phyloP scores from a whole-genome alignment of 2,888 invertebrate species.

The Leistus spinibarbis region DNA sequence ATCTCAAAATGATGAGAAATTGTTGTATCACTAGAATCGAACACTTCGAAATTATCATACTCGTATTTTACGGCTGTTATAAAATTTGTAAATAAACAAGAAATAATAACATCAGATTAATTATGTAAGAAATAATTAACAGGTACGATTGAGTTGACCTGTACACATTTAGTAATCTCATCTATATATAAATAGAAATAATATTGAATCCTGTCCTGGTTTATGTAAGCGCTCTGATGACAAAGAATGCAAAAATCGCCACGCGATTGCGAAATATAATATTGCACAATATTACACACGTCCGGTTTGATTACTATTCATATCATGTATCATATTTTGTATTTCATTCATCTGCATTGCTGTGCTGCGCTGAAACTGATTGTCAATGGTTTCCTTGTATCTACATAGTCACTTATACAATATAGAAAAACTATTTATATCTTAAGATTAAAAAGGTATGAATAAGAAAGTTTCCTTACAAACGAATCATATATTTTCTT shows the following conservation, averaged over 20 bases:
- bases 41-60: too few relatives aligned
- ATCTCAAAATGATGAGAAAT: too few relatives aligned
- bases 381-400: background rate
- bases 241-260: constrained; percentile 9
- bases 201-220: background rate
- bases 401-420: background rate
- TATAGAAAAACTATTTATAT: background rate
- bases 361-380: background rate
- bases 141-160: too few relatives aligned
- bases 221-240: background rate
- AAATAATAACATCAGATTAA: too few relatives aligned
- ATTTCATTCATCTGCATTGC: constrained; percentile 23
- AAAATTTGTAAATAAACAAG: too few relatives aligned
- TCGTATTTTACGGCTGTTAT: too few relatives aligned
- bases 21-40: too few relatives aligned
- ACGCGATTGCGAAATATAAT: constrained; percentile 25
- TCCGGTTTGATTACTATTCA: constrained; percentile 30
- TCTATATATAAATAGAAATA: too few relatives aligned
- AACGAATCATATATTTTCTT: background rate
- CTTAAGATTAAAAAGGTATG: background rate
- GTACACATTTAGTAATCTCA: too few relatives aligned
- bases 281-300: constrained; percentile 19
- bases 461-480: background rate
- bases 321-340: constrained; percentile 24
- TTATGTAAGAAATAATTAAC: too few relatives aligned